These are phyloP conservation scores for Dipodomys spectabilis DNA, from an alignment of 2,113 vertebrate species.

Conservation along the genomic window DNA sequence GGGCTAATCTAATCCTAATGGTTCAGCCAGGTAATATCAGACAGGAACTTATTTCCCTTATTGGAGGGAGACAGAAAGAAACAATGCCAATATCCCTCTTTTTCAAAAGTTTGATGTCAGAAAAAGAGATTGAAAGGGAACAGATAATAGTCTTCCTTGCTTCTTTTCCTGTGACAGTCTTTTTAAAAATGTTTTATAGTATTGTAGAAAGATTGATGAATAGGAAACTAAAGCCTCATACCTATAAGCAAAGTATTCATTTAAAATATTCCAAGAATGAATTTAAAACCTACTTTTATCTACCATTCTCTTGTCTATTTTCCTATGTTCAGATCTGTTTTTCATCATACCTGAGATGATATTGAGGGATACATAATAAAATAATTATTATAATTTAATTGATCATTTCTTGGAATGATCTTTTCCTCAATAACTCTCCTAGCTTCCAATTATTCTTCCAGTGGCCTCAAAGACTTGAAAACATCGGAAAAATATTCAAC, in stretches of 20 bases:
- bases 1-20: neutral
- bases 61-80: neutral
- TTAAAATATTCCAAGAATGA: constrained; percentile 2
- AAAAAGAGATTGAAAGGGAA: neutral
- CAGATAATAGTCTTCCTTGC: neutral
- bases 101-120: neutral
- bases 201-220: neutral
- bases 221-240: constrained; percentile 27
- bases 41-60: neutral
- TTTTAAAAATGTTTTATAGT: neutral
- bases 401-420: neutral
- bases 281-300: neutral
- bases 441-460: neutral
- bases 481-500: neutral
- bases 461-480: neutral
- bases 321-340: neutral
- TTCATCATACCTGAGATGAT: neutral
- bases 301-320: neutral
- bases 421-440: neutral
- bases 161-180: neutral
- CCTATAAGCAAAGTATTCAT: neutral
- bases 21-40: neutral
- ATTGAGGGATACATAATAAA: neutral
- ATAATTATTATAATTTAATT: neutral
- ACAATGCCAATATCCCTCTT: neutral